These are phyloP conservation scores for Eubucco bourcierii DNA, from an alignment of 2,113 vertebrate species.

Conservation along the genomic window DNA sequence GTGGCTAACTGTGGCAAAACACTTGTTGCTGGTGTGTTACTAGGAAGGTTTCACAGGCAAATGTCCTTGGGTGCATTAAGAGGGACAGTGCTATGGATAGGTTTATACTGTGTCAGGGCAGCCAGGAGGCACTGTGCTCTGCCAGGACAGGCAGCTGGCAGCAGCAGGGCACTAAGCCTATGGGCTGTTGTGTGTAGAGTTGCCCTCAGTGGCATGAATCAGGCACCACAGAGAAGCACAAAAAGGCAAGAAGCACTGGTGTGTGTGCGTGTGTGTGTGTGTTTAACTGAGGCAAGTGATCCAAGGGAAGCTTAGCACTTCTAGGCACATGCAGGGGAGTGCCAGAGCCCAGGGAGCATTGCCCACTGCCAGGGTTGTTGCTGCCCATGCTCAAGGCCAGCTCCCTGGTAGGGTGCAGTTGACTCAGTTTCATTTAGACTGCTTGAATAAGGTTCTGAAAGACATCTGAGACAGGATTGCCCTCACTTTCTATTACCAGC, in stretches of 20 bases:
- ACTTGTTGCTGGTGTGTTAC: background rate
- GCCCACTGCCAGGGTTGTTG: background rate
- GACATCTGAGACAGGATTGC: background rate
- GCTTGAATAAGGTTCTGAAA: background rate
- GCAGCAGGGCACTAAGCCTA: background rate
- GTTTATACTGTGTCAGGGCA: background rate
- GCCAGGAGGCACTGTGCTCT: background rate
- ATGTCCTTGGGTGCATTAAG: background rate
- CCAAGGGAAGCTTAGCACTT: background rate
- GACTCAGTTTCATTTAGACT: background rate
- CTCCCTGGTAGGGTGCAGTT: background rate
- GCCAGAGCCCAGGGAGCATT: fast-evolving
- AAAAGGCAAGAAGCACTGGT: background rate
- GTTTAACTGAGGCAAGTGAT: background rate
- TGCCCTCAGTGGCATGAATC: background rate
- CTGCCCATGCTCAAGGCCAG: background rate
- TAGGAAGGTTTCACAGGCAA: background rate
- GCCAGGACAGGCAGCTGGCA: background rate
- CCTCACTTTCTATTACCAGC: background rate
- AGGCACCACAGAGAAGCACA: fast-evolving
- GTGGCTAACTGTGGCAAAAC: background rate
- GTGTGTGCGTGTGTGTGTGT: background rate
- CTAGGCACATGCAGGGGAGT: fast-evolving
- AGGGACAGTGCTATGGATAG: conserved; percentile 6
- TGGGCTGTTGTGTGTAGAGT: background rate